Evolutionary conservation across 1,140 invertebrate species (phyloP).

Genomic region (Saccostrea cuccullata): DNA sequence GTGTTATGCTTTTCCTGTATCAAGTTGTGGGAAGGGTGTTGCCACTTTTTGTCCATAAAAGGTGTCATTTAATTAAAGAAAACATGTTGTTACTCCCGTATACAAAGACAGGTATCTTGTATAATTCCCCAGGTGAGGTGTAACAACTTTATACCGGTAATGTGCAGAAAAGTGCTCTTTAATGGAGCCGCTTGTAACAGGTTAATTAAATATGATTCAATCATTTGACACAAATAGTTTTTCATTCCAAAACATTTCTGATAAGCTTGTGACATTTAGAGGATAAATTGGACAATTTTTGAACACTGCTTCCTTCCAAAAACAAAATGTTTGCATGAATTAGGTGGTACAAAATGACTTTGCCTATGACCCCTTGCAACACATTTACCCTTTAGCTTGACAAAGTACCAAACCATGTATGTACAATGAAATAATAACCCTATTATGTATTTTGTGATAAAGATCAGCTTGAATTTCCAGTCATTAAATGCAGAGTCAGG

Average conservation of each 20-base stretch:
- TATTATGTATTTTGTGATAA: slow-evolving; percentile 15
- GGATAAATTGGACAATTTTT: slow-evolving; percentile 11
- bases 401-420: background rate
- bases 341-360: background rate
- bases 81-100: background rate
- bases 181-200: slow-evolving; percentile 11
- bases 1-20: slow-evolving; percentile 26
- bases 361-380: background rate
- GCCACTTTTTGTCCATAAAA: slow-evolving; percentile 20
- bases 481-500: slow-evolving; percentile 26
- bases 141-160: slow-evolving; percentile 5
- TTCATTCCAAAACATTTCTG: slow-evolving; percentile 31
- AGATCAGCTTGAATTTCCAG: slow-evolving; percentile 24
- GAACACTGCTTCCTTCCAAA: background rate
- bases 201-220: slow-evolving; percentile 35
- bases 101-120: background rate
- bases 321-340: background rate
- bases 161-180: background rate
- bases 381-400: background rate
- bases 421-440: slow-evolving; percentile 30
- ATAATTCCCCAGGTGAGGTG: background rate
- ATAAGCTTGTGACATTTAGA: slow-evolving; percentile 31
- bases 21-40: slow-evolving; percentile 24
- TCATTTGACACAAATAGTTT: slow-evolving; percentile 25
- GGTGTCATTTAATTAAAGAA: background rate